phyloP scores from a whole-genome alignment of 92 coral and sea anemone species.

The Phenganax subtilis region DNA sequence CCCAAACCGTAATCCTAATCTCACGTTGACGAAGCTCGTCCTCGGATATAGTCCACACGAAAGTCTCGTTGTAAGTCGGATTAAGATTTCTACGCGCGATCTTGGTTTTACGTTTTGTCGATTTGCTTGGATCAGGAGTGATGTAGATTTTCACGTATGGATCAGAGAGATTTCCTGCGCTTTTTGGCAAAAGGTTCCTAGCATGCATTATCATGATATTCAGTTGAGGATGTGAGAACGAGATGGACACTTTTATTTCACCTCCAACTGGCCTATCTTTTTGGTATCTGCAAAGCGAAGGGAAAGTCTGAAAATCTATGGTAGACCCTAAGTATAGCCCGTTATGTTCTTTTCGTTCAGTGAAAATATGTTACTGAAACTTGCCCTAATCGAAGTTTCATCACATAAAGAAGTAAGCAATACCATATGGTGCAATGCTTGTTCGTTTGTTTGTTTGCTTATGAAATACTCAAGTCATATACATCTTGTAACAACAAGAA shows the following conservation, averaged over 20 bases:
- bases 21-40: conserved; percentile 59
- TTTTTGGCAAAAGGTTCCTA: conserved; percentile 70
- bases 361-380: too few relatives aligned
- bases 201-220: conserved; percentile 97
- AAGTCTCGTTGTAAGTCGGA: conserved; percentile 94
- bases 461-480: too few relatives aligned
- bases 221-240: conserved; percentile 61
- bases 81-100: conserved; percentile 81
- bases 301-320: too few relatives aligned
- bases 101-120: conserved; percentile 91
- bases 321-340: too few relatives aligned
- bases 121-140: conserved; percentile 83
- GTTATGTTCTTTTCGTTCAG: too few relatives aligned
- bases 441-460: too few relatives aligned
- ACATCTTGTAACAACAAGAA: too few relatives aligned
- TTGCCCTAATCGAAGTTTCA: too few relatives aligned
- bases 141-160: conserved; percentile 96
- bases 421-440: too few relatives aligned
- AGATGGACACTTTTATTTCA: conserved; percentile 75
- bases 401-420: too few relatives aligned
- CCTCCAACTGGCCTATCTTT: conserved; percentile 67
- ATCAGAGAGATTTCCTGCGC: conserved; percentile 70
- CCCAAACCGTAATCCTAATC: conserved; percentile 91
- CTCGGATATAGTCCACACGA: conserved; percentile 64
- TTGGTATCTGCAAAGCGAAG: conserved; percentile 17